Percentiles rank a stretch among this genome's conserved stretches.
phyloP scores from a whole-genome alignment of 2,888 invertebrate species.

The Eristalis tenax region DNA sequence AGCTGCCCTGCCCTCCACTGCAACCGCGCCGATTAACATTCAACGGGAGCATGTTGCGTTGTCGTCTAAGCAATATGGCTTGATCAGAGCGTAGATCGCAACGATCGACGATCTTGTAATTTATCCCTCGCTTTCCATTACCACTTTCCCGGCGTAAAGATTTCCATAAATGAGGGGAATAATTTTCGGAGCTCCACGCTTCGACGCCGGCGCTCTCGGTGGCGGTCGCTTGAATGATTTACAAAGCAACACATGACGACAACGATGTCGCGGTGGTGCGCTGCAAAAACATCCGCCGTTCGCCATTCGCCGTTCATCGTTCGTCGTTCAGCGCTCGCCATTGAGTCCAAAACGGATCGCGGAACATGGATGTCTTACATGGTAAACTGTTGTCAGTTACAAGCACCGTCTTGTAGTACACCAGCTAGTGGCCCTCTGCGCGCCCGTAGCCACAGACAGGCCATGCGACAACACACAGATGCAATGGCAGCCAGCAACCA shows the following conservation, averaged over 20 bases:
- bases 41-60: conserved; percentile 54
- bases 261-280: conserved; percentile 42
- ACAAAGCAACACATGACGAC: conserved; percentile 57
- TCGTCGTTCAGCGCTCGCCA: conserved; percentile 42
- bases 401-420: conserved; percentile 70
- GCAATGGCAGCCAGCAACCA: conserved; percentile 33
- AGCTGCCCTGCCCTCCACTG: not conserved
- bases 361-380: conserved; percentile 70
- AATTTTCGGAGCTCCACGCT: conserved; percentile 41
- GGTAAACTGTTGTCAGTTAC: conserved; percentile 71
- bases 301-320: conserved; percentile 1
- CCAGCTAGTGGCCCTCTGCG: conserved; percentile 53
- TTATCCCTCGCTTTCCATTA: conserved; percentile 62
- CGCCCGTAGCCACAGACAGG: conserved; percentile 20
- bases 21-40: conserved; percentile 29
- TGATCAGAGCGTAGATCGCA: conserved; percentile 3
- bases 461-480: not conserved
- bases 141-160: conserved; percentile 69
- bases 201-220: not conserved
- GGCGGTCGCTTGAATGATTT: conserved; percentile 59
- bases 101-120: conserved; percentile 36
- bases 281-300: conserved; percentile 21
- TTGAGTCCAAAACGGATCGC: conserved; percentile 65
- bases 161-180: conserved; percentile 69
- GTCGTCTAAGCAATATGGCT: conserved; percentile 48